Evolutionary conservation across 2,113 vertebrate genomes (phyloP), one percentile per base, ranked within the genome.

Genomic region (Leptobrachium ailaonicum): DNA sequence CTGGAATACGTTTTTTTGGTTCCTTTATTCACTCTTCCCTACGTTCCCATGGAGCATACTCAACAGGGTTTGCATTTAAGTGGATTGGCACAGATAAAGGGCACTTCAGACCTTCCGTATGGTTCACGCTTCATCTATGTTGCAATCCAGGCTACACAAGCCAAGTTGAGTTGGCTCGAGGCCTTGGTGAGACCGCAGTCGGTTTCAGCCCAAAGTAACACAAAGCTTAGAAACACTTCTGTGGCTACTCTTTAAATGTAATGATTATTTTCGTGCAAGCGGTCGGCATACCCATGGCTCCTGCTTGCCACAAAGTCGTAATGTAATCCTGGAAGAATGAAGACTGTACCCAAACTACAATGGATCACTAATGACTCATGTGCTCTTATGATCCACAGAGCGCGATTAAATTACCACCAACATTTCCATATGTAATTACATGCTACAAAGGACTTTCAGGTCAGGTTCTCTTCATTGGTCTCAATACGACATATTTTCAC

Each of bases 311-410:
- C 76, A 62, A 44, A 50, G 12, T 14, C 76, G 40, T 71, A 69
- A 67, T 4, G 2, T 78, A 78, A 78, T 62, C 68, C 67, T 71
- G 11, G 4, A 71, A 70, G 66, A 71, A 77, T 77, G 76, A 71
- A 60, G 56, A n/a, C 20, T 63, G 56, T 56, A 63, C 66, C 43
- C 67, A 62, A 54, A 62, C 41, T 54, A 78, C 66, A 71, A 69
- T 4, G 43, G 67, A 62, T 71, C 45, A 50, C 54, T 41, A 47
- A 40, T 78, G 76, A 78, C 76, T 78, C 76, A 70, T 44, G 73
- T 6, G 40, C 9, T 68, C 47, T 77, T 45, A 69, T 70, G 67
- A 70, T 44, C 53, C n/a, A 47, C 41, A 69, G 9, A 70, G 41
- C 1, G 76, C 53, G 70, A 62, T 70, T 77, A 70, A 44, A 43